Evolutionary conservation across 1,140 invertebrate species (phyloP).

Genomic region (Brachionus manjavacas): DNA sequence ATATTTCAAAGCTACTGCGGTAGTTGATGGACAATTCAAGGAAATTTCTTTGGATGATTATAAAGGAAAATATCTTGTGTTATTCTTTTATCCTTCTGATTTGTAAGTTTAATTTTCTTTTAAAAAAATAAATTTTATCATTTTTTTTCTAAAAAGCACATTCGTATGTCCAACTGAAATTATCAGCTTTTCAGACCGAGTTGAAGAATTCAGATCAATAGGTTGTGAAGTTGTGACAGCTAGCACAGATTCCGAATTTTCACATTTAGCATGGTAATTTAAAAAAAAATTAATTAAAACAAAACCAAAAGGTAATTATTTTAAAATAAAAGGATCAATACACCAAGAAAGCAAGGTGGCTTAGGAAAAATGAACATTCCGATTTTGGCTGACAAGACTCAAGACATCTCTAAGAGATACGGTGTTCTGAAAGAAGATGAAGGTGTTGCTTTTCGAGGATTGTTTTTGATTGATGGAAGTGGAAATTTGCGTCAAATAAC

Average conservation of each 20-base stretch:
- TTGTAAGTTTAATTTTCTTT: slow-evolving; percentile 65
- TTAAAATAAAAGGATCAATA: slow-evolving; percentile 68
- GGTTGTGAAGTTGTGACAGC: slow-evolving; percentile 76
- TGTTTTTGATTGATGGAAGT: slow-evolving; percentile 93
- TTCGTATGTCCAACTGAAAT: slow-evolving; percentile 96
- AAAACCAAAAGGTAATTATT: not conserved
- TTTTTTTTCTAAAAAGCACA: slow-evolving; percentile 15
- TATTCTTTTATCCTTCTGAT: slow-evolving; percentile 95
- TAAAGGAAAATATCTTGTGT: slow-evolving; percentile 87
- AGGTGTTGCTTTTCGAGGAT: slow-evolving; percentile 85
- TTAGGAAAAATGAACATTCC: slow-evolving; percentile 93
- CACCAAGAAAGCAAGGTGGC: slow-evolving; percentile 87
- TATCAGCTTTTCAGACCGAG: slow-evolving; percentile 81
- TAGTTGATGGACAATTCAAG: slow-evolving; percentile 86
- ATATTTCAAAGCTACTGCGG: slow-evolving; percentile 76
- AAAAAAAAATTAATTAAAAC: not conserved
- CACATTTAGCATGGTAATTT: slow-evolving; percentile 76
- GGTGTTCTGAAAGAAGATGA: slow-evolving; percentile 78
- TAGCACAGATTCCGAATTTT: slow-evolving; percentile 84
- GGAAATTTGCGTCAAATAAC: slow-evolving; percentile 90
- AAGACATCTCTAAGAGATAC: slow-evolving; percentile 78
- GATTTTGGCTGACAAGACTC: slow-evolving; percentile 84
- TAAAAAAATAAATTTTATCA: not conserved
- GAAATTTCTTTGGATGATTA: slow-evolving; percentile 79
- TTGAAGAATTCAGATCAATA: slow-evolving; percentile 75